Base-by-base conservation (phyloP, 2,113 vertebrate genomes). In the Morone chrysops region DNA sequence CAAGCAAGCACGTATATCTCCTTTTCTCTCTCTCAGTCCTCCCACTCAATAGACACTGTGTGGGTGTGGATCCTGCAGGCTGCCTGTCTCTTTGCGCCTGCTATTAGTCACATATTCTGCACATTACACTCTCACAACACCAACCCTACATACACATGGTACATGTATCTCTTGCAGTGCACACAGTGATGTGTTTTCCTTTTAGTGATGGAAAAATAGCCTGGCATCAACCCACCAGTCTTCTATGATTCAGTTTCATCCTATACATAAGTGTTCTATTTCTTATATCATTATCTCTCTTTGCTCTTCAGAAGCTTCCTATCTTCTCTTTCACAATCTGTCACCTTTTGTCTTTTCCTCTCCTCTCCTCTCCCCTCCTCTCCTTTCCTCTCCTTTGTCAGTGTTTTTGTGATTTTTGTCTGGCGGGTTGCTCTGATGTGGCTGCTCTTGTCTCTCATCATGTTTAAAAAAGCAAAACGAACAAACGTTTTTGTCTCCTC, bases 401-500 rank as follows among this genome's bases (percentile, higher is more conserved):
- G 43, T 70, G 48, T 68, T 67, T 36, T n/a, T 83, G 61, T 86
- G 78, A 76, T 76, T 69, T 77, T 38, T 90, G 91, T 92, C 89
- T 89, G 89, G 51, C 87, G 83, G 70, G 56, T 85, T 90, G 61
- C 79, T 84, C 75, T 92, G 84, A 83, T 90, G 85, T 89, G 86
- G 83, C 87, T 87, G 59, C 80, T 86, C 81, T 80, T 89, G 83
- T 93, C 88, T 92, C 65, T 91, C 92, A 88, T 93, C 80, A 73
- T 81, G 91, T 94, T 93, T 89, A 81, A 82, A 92, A 81, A 91
- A 90, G 43, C 66, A 86, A 87, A 89, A 78, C 73, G 2, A 90
- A n/a, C n/a, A n/a, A 92, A 78, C 66, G 62, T 90, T 93, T 94
- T 90, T 94, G 89, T 94, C 93, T 94, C 91, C 92, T 89, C 84